Evolutionary conservation across 1,140 invertebrate species (phyloP), one percentile per base, ranked within the genome.

Genomic region (Meloidogyne chitwoodi): DNA sequence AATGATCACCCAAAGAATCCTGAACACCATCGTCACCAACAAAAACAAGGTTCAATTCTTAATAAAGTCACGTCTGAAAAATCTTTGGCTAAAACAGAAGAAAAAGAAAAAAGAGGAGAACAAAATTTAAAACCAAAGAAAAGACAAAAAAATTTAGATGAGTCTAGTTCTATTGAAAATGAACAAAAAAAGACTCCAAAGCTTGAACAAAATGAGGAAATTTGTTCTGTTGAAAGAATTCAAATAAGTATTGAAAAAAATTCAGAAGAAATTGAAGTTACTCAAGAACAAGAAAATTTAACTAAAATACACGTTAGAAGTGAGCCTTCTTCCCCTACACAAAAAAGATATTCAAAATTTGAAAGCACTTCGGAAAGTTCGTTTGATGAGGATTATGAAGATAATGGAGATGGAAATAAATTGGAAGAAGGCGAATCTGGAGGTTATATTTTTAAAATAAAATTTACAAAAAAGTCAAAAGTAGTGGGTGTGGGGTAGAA

Each of bases 261-360:
- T 19, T 16, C 14, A 0, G 44, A 48, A 48, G 16, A 19, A 19
- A 48, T 48, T 12, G 44, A 48, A 19, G 16, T 48, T 48, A 48
- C 0, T 4, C 14, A 48, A 48, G 44, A 48, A 48, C 14, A 48
- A 5, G 44, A 48, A 4, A 16, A 48, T 48, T 5, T 41, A 14
- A 14, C 38, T 11, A 41, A 12, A 41, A 41, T 41, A 14, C 11
- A 48, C 0, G 16, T 19, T 48, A 48, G 44, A 48, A 48, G 44
- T 48, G 44, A 14, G 5, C 44, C 44, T 14, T 48, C 44, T 48
- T 19, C 44, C 4, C 48, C 48, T n/a, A 19, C 19, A 56, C n/a
- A 19, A 56, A 77, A 78, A 66, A 80, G 82, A 41, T 80, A 80
- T 29, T 80, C 78, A 4, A 80, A 80, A 48, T 80, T 80, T 56